Evolutionary conservation across 2,888 invertebrate species (phyloP).

Genomic region (Zootermopsis nevadensis): DNA sequence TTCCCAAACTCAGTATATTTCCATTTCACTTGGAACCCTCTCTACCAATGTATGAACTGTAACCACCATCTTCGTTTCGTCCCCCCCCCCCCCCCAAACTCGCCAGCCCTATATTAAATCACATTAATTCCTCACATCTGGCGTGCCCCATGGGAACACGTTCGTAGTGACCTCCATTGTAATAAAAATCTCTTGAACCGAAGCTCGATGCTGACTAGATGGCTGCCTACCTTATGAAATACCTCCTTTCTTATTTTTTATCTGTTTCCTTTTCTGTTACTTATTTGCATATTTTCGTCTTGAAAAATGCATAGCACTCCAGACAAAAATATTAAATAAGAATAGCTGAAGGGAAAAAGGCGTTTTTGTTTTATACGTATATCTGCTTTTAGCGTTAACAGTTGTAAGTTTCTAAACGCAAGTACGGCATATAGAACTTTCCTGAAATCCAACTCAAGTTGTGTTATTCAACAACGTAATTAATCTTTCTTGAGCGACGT

Average conservation of each 20-base stretch:
- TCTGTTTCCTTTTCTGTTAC: conserved; percentile 16
- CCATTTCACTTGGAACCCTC: neutral
- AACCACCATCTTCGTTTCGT: neutral
- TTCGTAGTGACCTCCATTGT: neutral
- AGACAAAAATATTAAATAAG: conserved; percentile 41
- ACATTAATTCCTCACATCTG: conserved; percentile 41
- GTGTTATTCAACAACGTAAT: neutral
- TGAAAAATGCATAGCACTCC: conserved; percentile 42
- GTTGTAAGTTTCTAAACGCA: neutral
- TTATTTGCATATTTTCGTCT: conserved; percentile 42
- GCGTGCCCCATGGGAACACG: conserved; percentile 40
- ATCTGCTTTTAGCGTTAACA: conserved; percentile 20
- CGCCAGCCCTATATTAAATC: conserved; percentile 31
- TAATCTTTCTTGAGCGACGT: neutral
- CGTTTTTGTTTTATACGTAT: conserved; percentile 39
- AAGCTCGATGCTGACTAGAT: neutral
- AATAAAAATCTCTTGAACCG: conserved; percentile 34
- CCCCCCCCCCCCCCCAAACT: neutral
- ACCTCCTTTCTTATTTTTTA: conserved; percentile 19
- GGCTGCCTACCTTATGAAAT: conserved; percentile 23
- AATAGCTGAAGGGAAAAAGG: conserved; percentile 33
- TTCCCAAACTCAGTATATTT: neutral
- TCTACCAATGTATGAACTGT: neutral
- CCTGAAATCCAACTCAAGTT: neutral
- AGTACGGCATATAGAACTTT: neutral